Evolutionary conservation across 2,113 vertebrate genomes (phyloP).

Genomic region (Australoheros scitulus): DNA sequence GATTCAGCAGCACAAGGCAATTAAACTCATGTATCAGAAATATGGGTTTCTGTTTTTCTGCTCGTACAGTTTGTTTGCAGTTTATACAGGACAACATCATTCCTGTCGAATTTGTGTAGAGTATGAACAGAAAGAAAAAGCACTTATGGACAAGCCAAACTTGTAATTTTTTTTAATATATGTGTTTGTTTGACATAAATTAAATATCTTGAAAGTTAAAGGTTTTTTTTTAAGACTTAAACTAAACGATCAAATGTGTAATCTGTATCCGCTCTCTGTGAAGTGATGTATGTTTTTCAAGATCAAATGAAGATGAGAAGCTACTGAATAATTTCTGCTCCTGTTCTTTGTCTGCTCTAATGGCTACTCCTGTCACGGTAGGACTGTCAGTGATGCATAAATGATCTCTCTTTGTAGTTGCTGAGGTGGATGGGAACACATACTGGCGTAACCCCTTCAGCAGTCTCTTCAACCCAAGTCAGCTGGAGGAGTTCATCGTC

Average conservation of each 20-base stretch:
- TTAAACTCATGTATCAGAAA: slow-evolving; percentile 35
- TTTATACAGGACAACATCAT: neutral
- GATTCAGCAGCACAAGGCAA: slow-evolving; percentile 24
- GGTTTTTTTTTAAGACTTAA: rapidly evolving
- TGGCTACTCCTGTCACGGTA: neutral
- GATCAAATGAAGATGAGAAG: no score
- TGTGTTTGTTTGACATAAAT: neutral
- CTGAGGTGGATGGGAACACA: slow-evolving; percentile 90
- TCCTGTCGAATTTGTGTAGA: slow-evolving; percentile 1
- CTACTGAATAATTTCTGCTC: neutral
- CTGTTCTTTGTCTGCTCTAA: neutral
- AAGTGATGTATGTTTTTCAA: no score
- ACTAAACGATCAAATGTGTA: neutral
- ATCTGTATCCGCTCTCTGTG: no score
- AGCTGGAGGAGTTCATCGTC: slow-evolving; percentile 95
- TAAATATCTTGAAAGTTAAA: neutral
- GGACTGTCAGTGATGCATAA: neutral
- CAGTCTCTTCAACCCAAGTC: slow-evolving; percentile 89
- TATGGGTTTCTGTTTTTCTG: slow-evolving; percentile 25
- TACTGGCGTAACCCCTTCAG: slow-evolving; percentile 94
- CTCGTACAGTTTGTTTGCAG: neutral
- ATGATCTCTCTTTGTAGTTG: slow-evolving; percentile 79
- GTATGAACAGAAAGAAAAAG: neutral
- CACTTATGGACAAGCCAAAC: neutral
- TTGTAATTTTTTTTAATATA: neutral